phyloP scores from a whole-genome alignment of 2,113 vertebrate genomes.

The Bufo gargarizans region DNA sequence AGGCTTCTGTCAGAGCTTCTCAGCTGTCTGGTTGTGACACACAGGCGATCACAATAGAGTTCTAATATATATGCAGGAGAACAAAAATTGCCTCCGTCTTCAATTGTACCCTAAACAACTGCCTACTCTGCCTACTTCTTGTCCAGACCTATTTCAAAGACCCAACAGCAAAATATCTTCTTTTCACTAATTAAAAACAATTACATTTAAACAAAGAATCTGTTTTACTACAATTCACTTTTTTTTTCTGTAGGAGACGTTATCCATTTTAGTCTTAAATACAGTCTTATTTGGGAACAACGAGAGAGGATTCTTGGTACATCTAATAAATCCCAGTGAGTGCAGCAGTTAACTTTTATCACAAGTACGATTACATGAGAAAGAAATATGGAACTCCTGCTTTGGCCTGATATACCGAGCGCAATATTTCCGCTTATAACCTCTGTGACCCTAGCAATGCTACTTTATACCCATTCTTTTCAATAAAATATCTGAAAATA shows the following conservation, averaged over 20 bases:
- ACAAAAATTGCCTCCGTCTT: no score
- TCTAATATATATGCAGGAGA: no score
- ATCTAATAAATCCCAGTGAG: slow-evolving; percentile 39
- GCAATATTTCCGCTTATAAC: neutral
- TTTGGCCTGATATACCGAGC: neutral
- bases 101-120: neutral
- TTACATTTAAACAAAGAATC: neutral
- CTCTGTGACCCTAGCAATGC: neutral
- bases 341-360: slow-evolving; percentile 33
- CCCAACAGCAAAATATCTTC: no score
- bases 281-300: slow-evolving; percentile 5
- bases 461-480: neutral
- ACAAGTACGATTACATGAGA: slow-evolving; percentile 16
- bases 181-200: neutral
- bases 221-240: neutral
- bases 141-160: no score
- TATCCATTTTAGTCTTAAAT: slow-evolving; percentile 5
- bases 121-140: no score
- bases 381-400: slow-evolving; percentile 2
- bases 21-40: no score
- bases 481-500: neutral
- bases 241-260: neutral
- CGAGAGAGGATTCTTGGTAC: slow-evolving; percentile 24
- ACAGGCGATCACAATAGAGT: no score
- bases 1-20: no score